Conservation (phyloP, 2,797 vertebrate genomes). For the Betta splendens region DNA sequence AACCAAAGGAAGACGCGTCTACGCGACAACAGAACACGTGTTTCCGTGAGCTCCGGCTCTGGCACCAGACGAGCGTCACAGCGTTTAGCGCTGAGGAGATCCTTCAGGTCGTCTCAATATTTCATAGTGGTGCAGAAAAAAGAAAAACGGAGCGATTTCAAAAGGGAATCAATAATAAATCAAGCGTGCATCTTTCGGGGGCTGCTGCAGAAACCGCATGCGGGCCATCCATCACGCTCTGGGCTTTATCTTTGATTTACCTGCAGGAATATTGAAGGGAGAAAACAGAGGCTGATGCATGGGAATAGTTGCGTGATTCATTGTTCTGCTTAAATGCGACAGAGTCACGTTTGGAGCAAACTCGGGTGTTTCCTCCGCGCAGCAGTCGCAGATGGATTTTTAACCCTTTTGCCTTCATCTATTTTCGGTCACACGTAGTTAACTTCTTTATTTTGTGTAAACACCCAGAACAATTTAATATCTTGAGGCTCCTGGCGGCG, state of each 20-base stretch:
- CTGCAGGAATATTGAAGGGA: conserved; percentile 18
- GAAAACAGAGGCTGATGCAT: conserved; percentile 17
- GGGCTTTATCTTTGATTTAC: conserved; percentile 21
- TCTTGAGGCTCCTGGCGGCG: too few species aligned
- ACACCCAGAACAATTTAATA: too few species aligned
- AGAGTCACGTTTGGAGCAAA: neutral
- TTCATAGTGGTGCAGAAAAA: conserved; percentile 46
- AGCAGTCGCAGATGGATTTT: too few species aligned
- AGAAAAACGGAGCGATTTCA: conserved; percentile 55
- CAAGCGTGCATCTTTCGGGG: conserved; percentile 47
- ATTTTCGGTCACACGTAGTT: too few species aligned
- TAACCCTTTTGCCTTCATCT: too few species aligned
- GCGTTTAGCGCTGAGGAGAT: conserved; percentile 53
- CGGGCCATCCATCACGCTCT: conserved; percentile 52
- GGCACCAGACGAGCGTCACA: conserved; percentile 30
- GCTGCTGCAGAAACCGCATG: conserved; percentile 42
- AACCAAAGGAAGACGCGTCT: conserved; percentile 22
- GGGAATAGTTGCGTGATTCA: conserved; percentile 3
- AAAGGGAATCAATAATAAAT: conserved; percentile 72
- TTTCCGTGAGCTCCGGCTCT: conserved; percentile 21
- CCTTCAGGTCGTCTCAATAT: conserved; percentile 60
- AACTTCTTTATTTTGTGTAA: too few species aligned
- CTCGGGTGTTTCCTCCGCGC: neutral
- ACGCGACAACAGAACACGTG: conserved; percentile 56
- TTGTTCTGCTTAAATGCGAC: neutral